These are phyloP conservation scores for Pseudoips prasinana DNA, from an alignment of 2,888 invertebrate genomes.

Conservation along the genomic window DNA sequence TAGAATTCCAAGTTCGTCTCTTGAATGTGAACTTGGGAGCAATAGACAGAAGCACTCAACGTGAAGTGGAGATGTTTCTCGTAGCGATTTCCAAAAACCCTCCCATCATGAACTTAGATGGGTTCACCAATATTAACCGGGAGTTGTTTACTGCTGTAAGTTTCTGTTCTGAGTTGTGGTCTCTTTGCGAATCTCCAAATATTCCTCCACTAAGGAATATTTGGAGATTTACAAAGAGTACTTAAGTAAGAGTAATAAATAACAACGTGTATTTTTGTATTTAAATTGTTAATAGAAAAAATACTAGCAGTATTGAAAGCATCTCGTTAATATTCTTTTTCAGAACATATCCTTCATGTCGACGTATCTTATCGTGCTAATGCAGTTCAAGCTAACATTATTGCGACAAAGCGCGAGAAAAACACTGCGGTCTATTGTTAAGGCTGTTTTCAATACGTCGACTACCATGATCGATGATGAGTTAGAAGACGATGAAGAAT, in stretches of 20 bases:
- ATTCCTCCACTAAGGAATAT: too few species aligned
- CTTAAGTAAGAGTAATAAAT: too few species aligned
- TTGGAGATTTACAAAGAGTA: too few species aligned
- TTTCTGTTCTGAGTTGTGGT: too few species aligned
- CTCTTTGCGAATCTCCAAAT: too few species aligned
- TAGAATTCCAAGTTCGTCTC: constrained; percentile 84
- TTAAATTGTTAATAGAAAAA: too few species aligned
- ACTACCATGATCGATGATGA: constrained; percentile 47
- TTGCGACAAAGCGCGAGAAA: constrained; percentile 77
- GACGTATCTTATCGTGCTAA: constrained; percentile 86
- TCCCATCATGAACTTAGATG: constrained; percentile 88
- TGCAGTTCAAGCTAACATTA: constrained; percentile 87
- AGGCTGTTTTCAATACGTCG: constrained; percentile 52
- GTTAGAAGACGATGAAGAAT: constrained; percentile 36
- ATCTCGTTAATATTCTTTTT: too few species aligned
- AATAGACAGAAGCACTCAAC: constrained; percentile 84
- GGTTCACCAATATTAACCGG: constrained; percentile 87
- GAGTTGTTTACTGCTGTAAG: constrained; percentile 85
- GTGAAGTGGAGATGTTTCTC: constrained; percentile 88
- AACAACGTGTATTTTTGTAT: too few species aligned
- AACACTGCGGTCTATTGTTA: constrained; percentile 49
- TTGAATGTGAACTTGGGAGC: constrained; percentile 85
- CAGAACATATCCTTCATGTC: constrained; percentile 88
- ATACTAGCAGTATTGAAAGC: too few species aligned
- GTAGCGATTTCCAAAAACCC: constrained; percentile 89